These are phyloP conservation scores for Branchipolynoe longqiensis DNA, from an alignment of 2,888 invertebrate genomes.

Conservation along the genomic window DNA sequence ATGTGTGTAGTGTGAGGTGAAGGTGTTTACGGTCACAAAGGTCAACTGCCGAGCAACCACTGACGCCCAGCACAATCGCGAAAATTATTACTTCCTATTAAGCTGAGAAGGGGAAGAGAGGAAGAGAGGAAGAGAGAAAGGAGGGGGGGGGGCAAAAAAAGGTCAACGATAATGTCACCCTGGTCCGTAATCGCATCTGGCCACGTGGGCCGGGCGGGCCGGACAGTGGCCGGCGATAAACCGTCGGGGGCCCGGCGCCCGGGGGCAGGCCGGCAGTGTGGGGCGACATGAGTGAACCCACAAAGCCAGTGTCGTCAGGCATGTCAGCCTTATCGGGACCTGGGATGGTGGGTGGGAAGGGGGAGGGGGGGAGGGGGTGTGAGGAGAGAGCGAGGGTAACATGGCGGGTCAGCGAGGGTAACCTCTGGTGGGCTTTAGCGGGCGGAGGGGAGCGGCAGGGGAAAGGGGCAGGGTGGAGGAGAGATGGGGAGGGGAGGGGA, in stretches of 20 bases:
- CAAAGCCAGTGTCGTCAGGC: slow-evolving; percentile 40
- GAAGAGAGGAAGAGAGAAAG: no score
- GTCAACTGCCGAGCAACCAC: slow-evolving; percentile 13
- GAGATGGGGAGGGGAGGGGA: no score
- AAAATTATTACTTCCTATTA: slow-evolving; percentile 48
- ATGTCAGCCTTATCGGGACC: slow-evolving; percentile 37
- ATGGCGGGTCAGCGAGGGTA: slow-evolving; percentile 15
- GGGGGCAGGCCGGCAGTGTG: not conserved
- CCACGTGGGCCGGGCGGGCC: slow-evolving; percentile 7
- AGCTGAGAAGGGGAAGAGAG: no score
- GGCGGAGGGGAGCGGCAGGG: not conserved
- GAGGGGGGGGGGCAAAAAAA: no score
- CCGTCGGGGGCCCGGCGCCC: not conserved
- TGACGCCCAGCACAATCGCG: slow-evolving; percentile 30
- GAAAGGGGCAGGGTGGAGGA: no score
- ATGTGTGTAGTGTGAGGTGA: slow-evolving; percentile 1
- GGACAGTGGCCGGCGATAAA: slow-evolving; percentile 32
- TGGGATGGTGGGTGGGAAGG: not conserved
- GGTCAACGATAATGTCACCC: slow-evolving; percentile 46
- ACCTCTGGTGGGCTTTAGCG: slow-evolving; percentile 16
- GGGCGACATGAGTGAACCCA: slow-evolving; percentile 38
- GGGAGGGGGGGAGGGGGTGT: no score
- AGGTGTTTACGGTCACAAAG: not conserved
- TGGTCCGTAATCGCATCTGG: slow-evolving; percentile 43
- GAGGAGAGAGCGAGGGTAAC: not conserved